These are phyloP conservation scores for Pachliopta kotzebuea DNA, from an alignment of 2,888 invertebrate species.

Conservation along the genomic window DNA sequence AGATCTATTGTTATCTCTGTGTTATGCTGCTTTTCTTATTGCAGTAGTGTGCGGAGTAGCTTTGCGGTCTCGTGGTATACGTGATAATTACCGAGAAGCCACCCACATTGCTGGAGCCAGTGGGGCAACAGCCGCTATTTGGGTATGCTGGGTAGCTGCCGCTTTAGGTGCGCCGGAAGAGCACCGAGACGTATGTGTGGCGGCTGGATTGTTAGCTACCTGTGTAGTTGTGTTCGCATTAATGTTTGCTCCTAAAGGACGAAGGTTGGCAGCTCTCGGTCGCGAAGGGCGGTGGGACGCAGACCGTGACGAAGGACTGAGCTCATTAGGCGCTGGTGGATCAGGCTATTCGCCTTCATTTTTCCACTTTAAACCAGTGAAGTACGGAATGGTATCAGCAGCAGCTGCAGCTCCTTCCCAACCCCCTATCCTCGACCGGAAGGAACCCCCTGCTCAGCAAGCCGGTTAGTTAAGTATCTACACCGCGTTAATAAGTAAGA, in stretches of 20 bases:
- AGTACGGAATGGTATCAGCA: constrained; percentile 86
- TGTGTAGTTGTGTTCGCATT: constrained; percentile 92
- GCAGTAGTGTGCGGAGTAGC: constrained; percentile 92
- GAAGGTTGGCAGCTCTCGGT: constrained; percentile 95
- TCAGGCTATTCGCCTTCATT: constrained; percentile 95
- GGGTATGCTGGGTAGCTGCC: constrained; percentile 91
- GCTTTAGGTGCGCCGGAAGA: constrained; percentile 89
- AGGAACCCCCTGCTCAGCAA: constrained; percentile 77
- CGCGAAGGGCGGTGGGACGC: constrained; percentile 92
- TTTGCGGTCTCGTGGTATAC: constrained; percentile 91
- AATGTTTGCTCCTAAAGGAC: constrained; percentile 96
- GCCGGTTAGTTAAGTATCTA: constrained; percentile 81
- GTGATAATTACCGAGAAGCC: constrained; percentile 96
- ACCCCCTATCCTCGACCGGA: constrained; percentile 74
- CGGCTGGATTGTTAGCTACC: constrained; percentile 92
- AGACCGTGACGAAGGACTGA: constrained; percentile 90
- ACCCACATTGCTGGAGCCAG: constrained; percentile 95
- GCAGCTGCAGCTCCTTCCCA: constrained; percentile 60
- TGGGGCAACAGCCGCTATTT: constrained; percentile 92
- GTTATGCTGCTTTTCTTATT: constrained; percentile 92
- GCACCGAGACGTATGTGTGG: constrained; percentile 92
- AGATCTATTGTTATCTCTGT: constrained; percentile 87
- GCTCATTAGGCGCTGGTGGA: constrained; percentile 87
- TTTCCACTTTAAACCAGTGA: constrained; percentile 95
- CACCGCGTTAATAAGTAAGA: constrained; percentile 70